Base-by-base conservation (phyloP, 1,140 invertebrate genomes). In the Subanguina moxae region DNA sequence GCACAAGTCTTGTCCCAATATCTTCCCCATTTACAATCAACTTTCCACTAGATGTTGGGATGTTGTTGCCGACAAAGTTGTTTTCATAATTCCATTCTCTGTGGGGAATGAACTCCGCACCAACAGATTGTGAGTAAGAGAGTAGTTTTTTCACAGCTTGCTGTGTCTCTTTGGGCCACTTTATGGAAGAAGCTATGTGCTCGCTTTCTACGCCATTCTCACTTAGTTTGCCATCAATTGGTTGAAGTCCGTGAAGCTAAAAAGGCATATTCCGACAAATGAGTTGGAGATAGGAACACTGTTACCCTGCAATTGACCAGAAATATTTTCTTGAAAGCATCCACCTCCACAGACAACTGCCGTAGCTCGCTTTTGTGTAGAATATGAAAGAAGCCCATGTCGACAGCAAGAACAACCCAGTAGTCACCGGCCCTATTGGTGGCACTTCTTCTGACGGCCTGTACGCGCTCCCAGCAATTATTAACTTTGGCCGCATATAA, bases 301-400 rank as follows among this genome's bases (percentile, higher is more conserved):
- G n/a, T n/a, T 71, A 68, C 67, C 30, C 48, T 68, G 61, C 61
- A 67, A 48, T 67, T 65, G 13, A 63, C 67, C 19, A 68, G 32
- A 56, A 68, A 42, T 11, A 68, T 57, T 17, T 59, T 66, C 19
- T 65, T 68, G 46, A 68, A 68, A 17, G 30, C 57, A n/a, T 59
- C 43, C 25, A 68, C 67, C n/a, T 62, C 67, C 43, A 48, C 64
- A 45, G 62, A 67, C 27, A 67, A 42, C 15, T 9, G 42, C 5
- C 67, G 38, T 23, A 68, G 28, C 9, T 68, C 63, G 8, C n/a
- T n/a, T n/a, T 30, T 19, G 27, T 65, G 62, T 46, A 68, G 27
- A n/a, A 68, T 25, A 21, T 68, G 67, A 21, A 67, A 68, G 38
- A 67, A 68, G 15, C 67, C 67, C 42, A 67, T 58, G 52, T 68